Evolutionary conservation across 2,113 vertebrate genomes (phyloP).

Genomic region (Gobio gobio): DNA sequence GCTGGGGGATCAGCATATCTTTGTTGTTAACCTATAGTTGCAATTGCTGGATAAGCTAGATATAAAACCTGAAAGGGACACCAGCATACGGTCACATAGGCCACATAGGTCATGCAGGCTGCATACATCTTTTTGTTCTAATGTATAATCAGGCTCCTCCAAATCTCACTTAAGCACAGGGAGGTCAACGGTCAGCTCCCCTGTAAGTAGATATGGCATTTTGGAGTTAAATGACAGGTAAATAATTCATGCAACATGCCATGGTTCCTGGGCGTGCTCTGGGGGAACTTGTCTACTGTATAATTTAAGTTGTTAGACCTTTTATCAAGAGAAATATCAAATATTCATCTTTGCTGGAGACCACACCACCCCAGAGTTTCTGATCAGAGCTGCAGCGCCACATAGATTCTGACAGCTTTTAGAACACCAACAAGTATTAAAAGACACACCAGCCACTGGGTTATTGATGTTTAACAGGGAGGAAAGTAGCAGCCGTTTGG

Average conservation of each 20-base stretch:
- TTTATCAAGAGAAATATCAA: conserved; percentile 76
- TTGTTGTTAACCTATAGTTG: background rate
- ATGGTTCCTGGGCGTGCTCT: conserved; percentile 63
- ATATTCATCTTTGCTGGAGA: conserved; percentile 69
- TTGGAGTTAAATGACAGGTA: conserved; percentile 59
- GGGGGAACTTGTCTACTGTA: conserved; percentile 69
- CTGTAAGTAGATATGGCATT: conserved; percentile 58
- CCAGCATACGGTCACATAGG: background rate
- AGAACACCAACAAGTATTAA: conserved; percentile 10
- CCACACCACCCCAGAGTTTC: conserved; percentile 60
- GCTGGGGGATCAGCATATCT: background rate
- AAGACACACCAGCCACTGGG: conserved; percentile 7
- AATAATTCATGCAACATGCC: conserved; percentile 70
- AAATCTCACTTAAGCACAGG: background rate
- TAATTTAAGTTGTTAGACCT: conserved; percentile 74
- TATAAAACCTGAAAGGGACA: background rate
- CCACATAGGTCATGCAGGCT: background rate
- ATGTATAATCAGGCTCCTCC: background rate
- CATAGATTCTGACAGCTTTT: conserved; percentile 29
- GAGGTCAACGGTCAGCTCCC: conserved; percentile 50
- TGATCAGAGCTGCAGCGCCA: conserved; percentile 55
- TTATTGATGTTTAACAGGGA: conserved; percentile 18
- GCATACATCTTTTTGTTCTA: background rate
- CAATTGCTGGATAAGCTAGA: background rate
- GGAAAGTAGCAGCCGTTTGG: background rate